Percentiles rank a stretch among this genome's conserved stretches.
Conservation (phyloP, 2,113 vertebrate genomes). For the Uria lomvia region DNA sequence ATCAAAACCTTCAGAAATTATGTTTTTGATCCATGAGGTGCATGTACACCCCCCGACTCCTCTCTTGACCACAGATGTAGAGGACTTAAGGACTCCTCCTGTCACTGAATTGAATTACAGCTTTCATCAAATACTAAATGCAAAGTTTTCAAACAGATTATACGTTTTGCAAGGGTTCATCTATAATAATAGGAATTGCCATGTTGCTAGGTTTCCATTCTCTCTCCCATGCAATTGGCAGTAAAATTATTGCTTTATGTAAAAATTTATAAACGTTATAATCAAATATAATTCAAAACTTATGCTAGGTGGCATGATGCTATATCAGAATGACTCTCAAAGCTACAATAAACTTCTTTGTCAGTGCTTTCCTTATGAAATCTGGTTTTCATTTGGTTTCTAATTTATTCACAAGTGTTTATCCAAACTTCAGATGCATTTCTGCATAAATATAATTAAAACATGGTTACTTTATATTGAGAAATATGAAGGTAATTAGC, state of each 20-base stretch:
- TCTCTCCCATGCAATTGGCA: neutral
- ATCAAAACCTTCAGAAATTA: neutral
- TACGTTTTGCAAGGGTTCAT: neutral
- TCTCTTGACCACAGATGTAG: neutral
- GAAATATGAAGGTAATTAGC: neutral
- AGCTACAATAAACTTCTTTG: neutral
- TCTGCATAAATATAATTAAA: constrained; percentile 17
- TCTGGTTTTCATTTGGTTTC: neutral
- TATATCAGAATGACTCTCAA: neutral
- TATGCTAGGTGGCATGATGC: neutral
- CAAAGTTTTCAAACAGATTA: neutral
- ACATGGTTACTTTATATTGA: neutral
- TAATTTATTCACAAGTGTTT: neutral
- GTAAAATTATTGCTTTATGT: neutral
- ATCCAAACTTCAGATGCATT: neutral
- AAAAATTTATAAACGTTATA: neutral
- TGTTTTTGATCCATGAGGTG: neutral
- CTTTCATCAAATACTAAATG: neutral
- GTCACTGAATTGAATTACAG: neutral
- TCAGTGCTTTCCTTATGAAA: neutral
- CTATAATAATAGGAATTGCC: neutral
- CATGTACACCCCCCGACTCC: neutral
- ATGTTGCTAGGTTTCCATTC: neutral
- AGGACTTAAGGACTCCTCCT: neutral
- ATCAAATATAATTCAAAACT: neutral